phyloP scores from a whole-genome alignment of 92 coral and sea anemone genomes.

The Actinernus sp. region DNA sequence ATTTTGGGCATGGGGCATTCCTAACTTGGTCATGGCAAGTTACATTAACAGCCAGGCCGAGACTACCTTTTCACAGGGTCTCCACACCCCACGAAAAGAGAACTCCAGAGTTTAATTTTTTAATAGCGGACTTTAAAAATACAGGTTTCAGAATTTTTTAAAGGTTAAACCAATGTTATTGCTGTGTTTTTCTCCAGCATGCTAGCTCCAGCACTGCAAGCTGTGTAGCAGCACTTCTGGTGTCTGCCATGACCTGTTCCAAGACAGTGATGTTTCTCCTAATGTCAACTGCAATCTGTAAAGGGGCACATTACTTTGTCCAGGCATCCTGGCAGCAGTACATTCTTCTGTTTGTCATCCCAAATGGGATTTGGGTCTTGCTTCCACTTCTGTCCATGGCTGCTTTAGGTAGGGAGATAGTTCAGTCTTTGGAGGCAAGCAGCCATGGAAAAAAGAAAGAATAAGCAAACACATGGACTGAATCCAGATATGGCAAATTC shows the following conservation, averaged over 20 bases:
- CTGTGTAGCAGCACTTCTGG: conserved; percentile 49
- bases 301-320: conserved; percentile 36
- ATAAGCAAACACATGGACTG: no score
- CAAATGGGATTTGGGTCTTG: conserved; percentile 68
- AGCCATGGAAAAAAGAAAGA: no score
- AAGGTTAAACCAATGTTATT: not conserved
- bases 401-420: conserved; percentile 1
- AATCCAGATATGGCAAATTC: no score
- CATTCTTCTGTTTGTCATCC: conserved; percentile 36
- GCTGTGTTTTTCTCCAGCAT: conserved; percentile 11
- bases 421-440: not conserved
- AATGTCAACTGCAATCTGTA: conserved; percentile 32
- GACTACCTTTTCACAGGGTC: no score
- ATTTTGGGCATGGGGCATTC: no score
- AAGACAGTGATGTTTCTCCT: conserved; percentile 64
- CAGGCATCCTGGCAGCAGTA: conserved; percentile 19
- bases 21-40: no score
- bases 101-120: no score
- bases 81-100: no score
- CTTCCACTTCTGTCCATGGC: conserved; percentile 57
- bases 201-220: conserved; percentile 6
- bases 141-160: no score
- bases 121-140: no score
- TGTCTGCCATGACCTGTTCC: conserved; percentile 60
- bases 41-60: no score